Percentiles rank a stretch among this genome's conserved stretches.
Evolutionary conservation across 2,888 invertebrate species (phyloP).

Genomic region (Podotricha telesiphe): DNA sequence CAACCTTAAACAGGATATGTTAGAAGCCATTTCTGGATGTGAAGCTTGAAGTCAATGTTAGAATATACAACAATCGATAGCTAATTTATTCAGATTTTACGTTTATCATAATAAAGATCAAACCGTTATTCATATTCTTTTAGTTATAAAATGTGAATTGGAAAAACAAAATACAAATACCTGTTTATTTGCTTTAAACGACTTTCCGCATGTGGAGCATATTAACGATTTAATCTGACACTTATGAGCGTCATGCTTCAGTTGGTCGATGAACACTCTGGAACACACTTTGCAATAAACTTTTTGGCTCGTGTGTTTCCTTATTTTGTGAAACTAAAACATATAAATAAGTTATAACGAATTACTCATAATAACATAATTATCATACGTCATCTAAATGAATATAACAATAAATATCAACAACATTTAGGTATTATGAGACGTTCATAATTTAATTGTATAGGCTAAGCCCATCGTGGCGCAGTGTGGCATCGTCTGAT

Average conservation of each 20-base stretch:
- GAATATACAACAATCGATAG: too few species aligned
- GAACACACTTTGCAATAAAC: constrained; percentile 57
- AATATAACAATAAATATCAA: too few species aligned
- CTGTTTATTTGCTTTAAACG: constrained; percentile 25
- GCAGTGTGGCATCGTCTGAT: too few species aligned
- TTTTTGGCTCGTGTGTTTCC: constrained; percentile 54
- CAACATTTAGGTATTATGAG: too few species aligned
- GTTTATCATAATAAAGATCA: too few species aligned
- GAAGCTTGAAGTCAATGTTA: too few species aligned
- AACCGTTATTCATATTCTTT: not conserved
- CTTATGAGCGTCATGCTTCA: constrained; percentile 52
- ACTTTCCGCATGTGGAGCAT: constrained; percentile 50
- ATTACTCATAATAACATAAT: not conserved
- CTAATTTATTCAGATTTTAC: too few species aligned
- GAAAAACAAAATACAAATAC: constrained; percentile 22
- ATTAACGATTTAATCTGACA: constrained; percentile 49
- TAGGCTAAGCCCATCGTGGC: too few species aligned
- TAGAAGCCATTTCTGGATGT: too few species aligned
- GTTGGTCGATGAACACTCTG: constrained; percentile 50
- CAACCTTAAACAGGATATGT: too few species aligned
- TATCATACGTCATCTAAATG: too few species aligned
- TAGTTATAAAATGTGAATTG: not conserved
- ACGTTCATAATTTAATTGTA: too few species aligned
- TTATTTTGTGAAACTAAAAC: constrained; percentile 59
- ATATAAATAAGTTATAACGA: not conserved